Conservation (phyloP, 2,797 vertebrate species). For the Tinamus major region DNA sequence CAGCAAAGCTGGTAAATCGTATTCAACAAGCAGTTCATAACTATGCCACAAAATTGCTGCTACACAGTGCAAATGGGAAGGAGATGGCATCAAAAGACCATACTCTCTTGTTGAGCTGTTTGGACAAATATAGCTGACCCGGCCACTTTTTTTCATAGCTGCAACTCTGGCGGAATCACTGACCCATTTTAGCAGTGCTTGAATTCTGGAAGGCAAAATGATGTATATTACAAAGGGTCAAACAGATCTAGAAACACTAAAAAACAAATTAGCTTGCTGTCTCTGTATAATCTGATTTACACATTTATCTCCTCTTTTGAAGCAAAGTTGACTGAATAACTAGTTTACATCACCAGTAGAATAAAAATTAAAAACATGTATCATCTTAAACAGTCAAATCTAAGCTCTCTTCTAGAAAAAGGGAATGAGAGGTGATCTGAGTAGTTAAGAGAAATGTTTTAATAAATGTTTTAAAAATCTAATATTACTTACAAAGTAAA, state of each 20-base stretch:
- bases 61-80: conserved; percentile 97
- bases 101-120: conserved; percentile 88
- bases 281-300: not conserved
- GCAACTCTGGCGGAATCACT: conserved; percentile 94
- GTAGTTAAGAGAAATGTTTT: not conserved
- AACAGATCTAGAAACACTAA: not conserved
- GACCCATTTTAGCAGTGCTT: conserved; percentile 97
- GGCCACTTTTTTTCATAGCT: conserved; percentile 87
- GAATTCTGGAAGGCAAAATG: conserved; percentile 86
- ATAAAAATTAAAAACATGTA: not conserved
- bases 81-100: conserved; percentile 97
- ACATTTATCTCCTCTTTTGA: not conserved
- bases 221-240: not conserved
- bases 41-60: conserved; percentile 98
- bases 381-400: not conserved
- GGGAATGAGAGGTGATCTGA: not conserved
- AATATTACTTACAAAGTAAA: not conserved
- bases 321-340: not conserved
- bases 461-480: not conserved
- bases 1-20: conserved; percentile 92
- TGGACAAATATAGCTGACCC: conserved; percentile 83
- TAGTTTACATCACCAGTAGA: not conserved
- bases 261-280: not conserved
- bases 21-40: conserved; percentile 95
- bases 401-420: not conserved